Evolutionary conservation across 2,797 vertebrate species (phyloP).

Genomic region (Anguilla megastoma): DNA sequence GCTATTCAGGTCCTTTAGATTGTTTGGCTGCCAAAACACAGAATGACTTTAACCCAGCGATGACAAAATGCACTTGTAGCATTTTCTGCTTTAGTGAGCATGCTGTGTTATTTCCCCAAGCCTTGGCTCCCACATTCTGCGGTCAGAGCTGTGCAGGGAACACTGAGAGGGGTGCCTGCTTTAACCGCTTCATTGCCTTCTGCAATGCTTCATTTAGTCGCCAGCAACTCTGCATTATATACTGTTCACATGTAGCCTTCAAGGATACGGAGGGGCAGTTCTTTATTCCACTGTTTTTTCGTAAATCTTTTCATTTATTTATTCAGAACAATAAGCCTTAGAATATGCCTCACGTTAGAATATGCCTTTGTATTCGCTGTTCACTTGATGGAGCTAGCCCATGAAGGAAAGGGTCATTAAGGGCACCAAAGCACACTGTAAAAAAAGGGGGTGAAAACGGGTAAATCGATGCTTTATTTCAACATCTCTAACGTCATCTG

Average conservation of each 20-base stretch:
- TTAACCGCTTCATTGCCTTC: constrained; percentile 27
- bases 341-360: background rate
- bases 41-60: constrained; percentile 2
- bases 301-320: background rate
- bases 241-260: constrained; percentile 38
- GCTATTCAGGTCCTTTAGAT: background rate
- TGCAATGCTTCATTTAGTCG: constrained; percentile 32
- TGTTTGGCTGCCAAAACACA: constrained; percentile 5
- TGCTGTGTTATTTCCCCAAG: constrained; percentile 5
- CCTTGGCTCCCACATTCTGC: background rate
- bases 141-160: too few relatives aligned
- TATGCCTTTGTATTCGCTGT: constrained; percentile 6
- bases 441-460: constrained; percentile 47
- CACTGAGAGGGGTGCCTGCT: constrained; percentile 8
- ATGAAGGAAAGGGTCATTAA: constrained; percentile 69
- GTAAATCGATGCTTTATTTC: constrained; percentile 67
- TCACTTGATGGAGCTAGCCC: constrained; percentile 71
- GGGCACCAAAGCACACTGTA: constrained; percentile 56
- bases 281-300: constrained; percentile 36
- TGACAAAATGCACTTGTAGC: constrained; percentile 21
- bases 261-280: background rate
- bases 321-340: background rate
- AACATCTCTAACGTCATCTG: constrained; percentile 59
- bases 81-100: constrained; percentile 28
- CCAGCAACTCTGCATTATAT: constrained; percentile 44